Evolutionary conservation across 2,888 invertebrate species (phyloP).

Genomic region (Stratiomys singularior): DNA sequence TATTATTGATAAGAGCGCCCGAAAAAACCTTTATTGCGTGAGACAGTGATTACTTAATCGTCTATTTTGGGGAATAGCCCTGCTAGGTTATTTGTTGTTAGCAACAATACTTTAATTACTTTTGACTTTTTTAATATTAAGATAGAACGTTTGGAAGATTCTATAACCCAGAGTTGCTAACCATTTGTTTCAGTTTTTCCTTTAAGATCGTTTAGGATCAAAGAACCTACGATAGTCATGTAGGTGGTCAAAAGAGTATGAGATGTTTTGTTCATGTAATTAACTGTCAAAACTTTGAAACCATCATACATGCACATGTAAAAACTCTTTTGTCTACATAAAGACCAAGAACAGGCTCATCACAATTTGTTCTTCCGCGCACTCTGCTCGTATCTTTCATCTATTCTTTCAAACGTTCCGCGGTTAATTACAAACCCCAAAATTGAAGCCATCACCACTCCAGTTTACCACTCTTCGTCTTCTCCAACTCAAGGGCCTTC

Average conservation of each 20-base stretch:
- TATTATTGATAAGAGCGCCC: no score
- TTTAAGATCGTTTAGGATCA: neutral
- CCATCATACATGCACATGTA: neutral
- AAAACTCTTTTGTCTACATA: no score
- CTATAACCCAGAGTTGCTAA: no score
- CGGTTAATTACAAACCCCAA: constrained; percentile 16
- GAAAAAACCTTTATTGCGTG: no score
- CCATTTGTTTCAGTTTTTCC: no score
- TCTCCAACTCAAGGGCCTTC: neutral
- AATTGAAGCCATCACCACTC: constrained; percentile 39
- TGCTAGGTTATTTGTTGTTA: no score
- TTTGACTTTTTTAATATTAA: no score
- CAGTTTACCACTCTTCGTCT: constrained; percentile 22
- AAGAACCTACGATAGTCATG: neutral
- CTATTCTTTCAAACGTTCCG: constrained; percentile 27
- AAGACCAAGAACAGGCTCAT: neutral
- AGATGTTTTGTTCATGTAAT: neutral
- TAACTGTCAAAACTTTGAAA: neutral
- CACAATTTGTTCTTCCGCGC: neutral
- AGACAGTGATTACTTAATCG: no score
- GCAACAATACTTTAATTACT: no score
- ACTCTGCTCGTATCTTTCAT: constrained; percentile 4
- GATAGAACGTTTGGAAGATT: no score
- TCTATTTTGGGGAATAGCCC: no score
- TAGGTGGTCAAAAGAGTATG: neutral